These are phyloP conservation scores for Cerceris rybyensis DNA, from an alignment of 2,888 invertebrate species.

Conservation along the genomic window DNA sequence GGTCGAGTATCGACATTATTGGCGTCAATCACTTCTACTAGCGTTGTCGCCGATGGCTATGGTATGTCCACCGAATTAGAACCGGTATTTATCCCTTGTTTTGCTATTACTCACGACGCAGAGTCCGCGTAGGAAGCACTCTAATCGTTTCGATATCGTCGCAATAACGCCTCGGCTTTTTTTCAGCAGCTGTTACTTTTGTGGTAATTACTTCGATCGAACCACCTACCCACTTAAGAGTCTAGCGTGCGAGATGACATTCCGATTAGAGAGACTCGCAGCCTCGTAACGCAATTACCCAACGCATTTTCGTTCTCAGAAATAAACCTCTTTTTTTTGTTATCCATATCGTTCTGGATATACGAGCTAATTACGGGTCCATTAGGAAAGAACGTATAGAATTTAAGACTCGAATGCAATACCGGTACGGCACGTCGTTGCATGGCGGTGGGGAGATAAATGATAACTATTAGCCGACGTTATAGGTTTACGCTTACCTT, in stretches of 20 bases:
- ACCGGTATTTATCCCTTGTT: conserved; percentile 33
- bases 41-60: conserved; percentile 9
- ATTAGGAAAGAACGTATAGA: not conserved
- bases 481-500: conserved; percentile 84
- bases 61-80: conserved; percentile 27
- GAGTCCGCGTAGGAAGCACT: conserved; percentile 19
- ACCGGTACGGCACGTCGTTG: not conserved
- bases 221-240: not conserved
- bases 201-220: not conserved
- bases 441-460: not conserved
- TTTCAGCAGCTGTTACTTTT: conserved; percentile 16
- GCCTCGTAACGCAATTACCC: conserved; percentile 18
- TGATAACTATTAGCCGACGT: not conserved
- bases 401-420: not conserved
- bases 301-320: conserved; percentile 12
- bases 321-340: conserved; percentile 5
- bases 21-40: conserved; percentile 46
- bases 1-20: conserved; percentile 45
- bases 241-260: conserved; percentile 24
- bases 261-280: conserved; percentile 22
- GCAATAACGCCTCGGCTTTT: conserved; percentile 20
- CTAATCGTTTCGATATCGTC: not conserved
- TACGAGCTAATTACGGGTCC: conserved; percentile 1
- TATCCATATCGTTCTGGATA: not conserved
- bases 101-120: conserved; percentile 7